A percentile compares a stretch with the other conserved stretches of the same genome.
Conservation (phyloP, 2,113 vertebrate genomes). For the Glaucidium brasilianum region DNA sequence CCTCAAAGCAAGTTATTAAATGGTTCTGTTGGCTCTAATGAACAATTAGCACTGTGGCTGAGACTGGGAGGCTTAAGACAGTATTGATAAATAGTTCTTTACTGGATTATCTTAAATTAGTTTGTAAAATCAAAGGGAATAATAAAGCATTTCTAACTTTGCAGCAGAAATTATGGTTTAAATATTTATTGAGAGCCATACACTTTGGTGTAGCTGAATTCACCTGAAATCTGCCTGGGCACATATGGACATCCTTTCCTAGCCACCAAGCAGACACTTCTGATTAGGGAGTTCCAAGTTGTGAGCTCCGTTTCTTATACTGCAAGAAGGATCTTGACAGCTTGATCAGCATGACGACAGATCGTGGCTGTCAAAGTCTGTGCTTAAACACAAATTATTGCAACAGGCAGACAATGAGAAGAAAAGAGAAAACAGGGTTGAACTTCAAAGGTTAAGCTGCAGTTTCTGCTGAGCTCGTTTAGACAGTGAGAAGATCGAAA, state of each 20-base stretch:
- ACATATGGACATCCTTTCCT: background rate
- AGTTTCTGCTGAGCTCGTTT: background rate
- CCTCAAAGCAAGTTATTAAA: background rate
- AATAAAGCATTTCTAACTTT: background rate
- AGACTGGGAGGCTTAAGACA: background rate
- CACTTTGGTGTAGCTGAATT: background rate
- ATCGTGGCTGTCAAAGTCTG: background rate
- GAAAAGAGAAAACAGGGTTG: background rate
- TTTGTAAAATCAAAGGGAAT: background rate
- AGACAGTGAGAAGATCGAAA: background rate
- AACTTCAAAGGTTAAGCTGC: background rate
- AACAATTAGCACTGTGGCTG: background rate
- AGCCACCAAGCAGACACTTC: background rate
- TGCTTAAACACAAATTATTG: background rate
- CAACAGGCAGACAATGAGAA: background rate
- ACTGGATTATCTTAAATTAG: background rate
- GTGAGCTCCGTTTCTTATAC: background rate
- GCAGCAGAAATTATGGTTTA: background rate
- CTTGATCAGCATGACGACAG: slow-evolving; percentile 12
- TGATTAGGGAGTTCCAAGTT: background rate
- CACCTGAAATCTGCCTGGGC: background rate
- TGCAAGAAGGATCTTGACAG: slow-evolving; percentile 4
- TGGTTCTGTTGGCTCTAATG: background rate
- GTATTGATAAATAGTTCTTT: background rate
- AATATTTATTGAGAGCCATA: background rate